phyloP scores from a whole-genome alignment of 2,113 vertebrate genomes.

The Noctilio leporinus region DNA sequence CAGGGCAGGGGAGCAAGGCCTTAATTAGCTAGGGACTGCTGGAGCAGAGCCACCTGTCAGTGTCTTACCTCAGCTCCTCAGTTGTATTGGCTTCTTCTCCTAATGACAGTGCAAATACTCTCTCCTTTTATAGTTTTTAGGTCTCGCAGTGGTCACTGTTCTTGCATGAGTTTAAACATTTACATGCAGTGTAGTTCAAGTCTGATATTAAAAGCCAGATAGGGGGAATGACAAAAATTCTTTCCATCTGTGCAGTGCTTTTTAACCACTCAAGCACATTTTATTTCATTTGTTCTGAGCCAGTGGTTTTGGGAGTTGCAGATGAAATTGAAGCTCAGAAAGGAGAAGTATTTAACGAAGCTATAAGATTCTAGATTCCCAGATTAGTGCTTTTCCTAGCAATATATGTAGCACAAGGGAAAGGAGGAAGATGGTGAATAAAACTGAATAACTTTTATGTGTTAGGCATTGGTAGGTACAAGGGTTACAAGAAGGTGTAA shows the following conservation, averaged over 20 bases:
- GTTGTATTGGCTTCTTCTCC: constrained; percentile 29
- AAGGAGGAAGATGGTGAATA: background rate
- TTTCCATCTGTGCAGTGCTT: background rate
- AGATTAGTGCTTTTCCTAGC: background rate
- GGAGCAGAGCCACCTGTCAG: constrained; percentile 53
- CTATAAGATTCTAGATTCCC: constrained; percentile 9
- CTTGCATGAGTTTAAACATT: constrained; percentile 1
- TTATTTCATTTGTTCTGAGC: constrained; percentile 37
- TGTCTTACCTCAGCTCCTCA: constrained; percentile 10
- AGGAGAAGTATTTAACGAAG: constrained; percentile 22
- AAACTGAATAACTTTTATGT: constrained; percentile 5
- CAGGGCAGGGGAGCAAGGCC: constrained; percentile 35
- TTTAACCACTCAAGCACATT: constrained; percentile 11
- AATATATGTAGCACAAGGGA: background rate
- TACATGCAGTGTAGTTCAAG: background rate
- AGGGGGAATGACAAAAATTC: background rate
- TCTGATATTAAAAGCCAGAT: constrained; percentile 33
- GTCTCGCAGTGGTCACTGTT: background rate
- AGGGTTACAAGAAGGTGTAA: background rate
- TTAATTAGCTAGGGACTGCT: constrained; percentile 61
- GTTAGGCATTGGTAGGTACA: background rate
- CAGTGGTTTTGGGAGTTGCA: constrained; percentile 5
- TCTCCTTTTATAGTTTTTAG: constrained; percentile 36
- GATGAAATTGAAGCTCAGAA: constrained; percentile 29
- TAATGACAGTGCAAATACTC: constrained; percentile 55